A percentile compares a stretch with the other conserved stretches of the same genome.
Conservation (phyloP, 1,140 invertebrate species). For the Coptotermes formosanus region DNA sequence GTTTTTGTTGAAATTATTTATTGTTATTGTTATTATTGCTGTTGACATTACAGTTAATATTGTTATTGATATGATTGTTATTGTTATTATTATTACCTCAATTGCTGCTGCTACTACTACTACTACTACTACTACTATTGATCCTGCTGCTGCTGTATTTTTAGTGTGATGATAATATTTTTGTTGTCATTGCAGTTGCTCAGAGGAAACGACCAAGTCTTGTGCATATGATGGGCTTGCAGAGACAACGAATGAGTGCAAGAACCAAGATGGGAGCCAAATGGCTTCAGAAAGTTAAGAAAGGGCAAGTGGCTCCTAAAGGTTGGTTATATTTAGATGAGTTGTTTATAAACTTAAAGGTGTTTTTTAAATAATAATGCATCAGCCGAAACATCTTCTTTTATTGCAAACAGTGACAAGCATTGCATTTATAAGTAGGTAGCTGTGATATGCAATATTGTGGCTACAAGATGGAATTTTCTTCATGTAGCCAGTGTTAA, state of each 20-base stretch:
- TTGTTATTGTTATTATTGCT: too few relatives aligned
- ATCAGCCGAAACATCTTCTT: too few relatives aligned
- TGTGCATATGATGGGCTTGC: conserved; percentile 71
- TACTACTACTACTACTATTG: too few relatives aligned
- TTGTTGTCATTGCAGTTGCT: conserved; percentile 45
- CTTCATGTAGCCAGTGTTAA: too few relatives aligned
- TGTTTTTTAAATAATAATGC: too few relatives aligned
- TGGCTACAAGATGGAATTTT: too few relatives aligned
- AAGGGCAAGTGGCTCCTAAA: conserved; percentile 75
- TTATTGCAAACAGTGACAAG: too few relatives aligned
- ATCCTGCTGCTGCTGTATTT: background rate
- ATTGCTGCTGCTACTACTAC: background rate
- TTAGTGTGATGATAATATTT: background rate
- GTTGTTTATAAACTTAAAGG: too few relatives aligned
- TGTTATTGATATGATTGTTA: background rate
- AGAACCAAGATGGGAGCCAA: conserved; percentile 79
- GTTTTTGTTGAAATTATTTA: too few relatives aligned
- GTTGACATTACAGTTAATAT: too few relatives aligned
- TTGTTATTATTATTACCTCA: background rate
- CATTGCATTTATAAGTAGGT: too few relatives aligned
- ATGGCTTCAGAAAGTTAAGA: conserved; percentile 81
- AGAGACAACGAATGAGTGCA: conserved; percentile 67
- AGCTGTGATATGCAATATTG: too few relatives aligned
- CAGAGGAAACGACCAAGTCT: conserved; percentile 77
- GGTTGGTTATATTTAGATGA: conserved; percentile 42